Base-by-base conservation (phyloP, 2,888 invertebrate genomes). In the Netelia fuscicornis region DNA sequence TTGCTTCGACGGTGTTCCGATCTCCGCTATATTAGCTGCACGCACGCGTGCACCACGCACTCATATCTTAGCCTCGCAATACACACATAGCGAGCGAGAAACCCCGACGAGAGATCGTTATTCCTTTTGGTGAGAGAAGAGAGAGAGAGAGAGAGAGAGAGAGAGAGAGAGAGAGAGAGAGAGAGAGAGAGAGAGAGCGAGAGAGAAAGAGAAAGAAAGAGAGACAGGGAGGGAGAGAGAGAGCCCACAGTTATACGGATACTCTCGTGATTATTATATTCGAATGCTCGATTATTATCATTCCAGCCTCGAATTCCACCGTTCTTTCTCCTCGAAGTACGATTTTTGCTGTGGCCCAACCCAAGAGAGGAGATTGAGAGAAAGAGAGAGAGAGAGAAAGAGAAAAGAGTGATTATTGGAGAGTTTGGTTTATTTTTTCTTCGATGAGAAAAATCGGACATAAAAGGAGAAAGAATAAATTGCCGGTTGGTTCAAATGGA, bases 11-110 rank as follows among this genome's bases (percentile, higher is more conserved):
- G 42, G 67, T 48, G 48, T 67, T 60, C 78, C 42, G 77, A 74
- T 78, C 65, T 80, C 81, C 44, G 80, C 83, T 76, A 85, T 64
- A 85, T 85, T 85, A 85, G 72, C 85, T 85, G 85, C 85, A 85
- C 85, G 85, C 85, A 85, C 85, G 85, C 85, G 85, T 85, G 85
- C 85, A 85, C 85, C 85, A 85, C 83, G 85, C 85, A 85, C 74
- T 62, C 77, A 56, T 72, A 58, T 85, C 72, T 78, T 67, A 74
- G 68, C 56, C 72, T 76, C 72, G 20, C 37, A 64, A 71, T 68
- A 44, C 44, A 67, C 52, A 68, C 30, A 78, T 44, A 72, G 64
- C 56, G 54, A 74, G 48, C 58, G 67, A 72, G 58, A 74, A 75
- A 78, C 52, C 70, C 76, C 48, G 11, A 48, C 48, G 48, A 48